Evolutionary conservation across 2,113 vertebrate species (phyloP).

Genomic region (Rhabdomys dilectus): DNA sequence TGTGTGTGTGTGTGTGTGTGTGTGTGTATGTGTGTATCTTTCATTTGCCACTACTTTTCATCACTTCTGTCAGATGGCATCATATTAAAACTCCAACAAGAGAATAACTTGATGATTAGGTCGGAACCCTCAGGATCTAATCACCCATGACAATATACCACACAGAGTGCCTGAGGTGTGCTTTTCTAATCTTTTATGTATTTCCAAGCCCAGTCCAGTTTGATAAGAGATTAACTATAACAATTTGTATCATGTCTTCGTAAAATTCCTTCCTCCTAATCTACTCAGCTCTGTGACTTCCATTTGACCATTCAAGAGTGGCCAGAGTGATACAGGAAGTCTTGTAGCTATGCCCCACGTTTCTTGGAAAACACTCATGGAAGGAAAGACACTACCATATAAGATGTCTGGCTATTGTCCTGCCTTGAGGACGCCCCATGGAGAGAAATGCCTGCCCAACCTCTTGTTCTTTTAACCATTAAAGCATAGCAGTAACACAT

Average conservation of each 20-base stretch:
- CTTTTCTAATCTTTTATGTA: not conserved
- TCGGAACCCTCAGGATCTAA: no score
- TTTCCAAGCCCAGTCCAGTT: no score
- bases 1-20: no score
- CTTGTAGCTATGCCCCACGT: not conserved
- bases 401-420: not conserved
- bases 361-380: not conserved
- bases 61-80: not conserved
- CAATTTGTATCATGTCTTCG: not conserved
- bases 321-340: not conserved
- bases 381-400: not conserved
- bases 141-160: not conserved
- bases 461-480: not conserved
- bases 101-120: not conserved
- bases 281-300: not conserved
- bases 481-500: fast-evolving
- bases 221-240: not conserved
- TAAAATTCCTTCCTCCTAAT: not conserved
- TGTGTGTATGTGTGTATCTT: no score
- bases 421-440: not conserved
- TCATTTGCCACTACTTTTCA: not conserved
- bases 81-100: not conserved
- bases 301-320: not conserved
- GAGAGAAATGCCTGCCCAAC: not conserved
- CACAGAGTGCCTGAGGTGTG: not conserved